Conservation (phyloP, 2,797 vertebrate genomes). For the Pipistrellus pygmaeus region DNA sequence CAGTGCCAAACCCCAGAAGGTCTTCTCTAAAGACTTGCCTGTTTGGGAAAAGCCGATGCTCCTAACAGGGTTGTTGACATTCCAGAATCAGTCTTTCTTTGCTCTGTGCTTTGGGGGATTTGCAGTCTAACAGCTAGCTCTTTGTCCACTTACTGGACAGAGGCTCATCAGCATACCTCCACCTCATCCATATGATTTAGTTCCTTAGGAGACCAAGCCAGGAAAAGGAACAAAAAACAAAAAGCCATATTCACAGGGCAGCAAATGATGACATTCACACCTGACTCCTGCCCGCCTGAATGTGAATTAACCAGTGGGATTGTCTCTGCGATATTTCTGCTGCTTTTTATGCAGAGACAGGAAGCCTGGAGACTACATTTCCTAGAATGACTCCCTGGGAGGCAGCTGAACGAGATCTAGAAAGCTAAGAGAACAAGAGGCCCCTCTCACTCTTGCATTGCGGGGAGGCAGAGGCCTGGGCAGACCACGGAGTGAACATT, state of each 20-base stretch:
- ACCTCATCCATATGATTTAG: neutral
- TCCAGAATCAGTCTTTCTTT: neutral
- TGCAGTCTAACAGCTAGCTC: neutral
- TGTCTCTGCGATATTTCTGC: neutral
- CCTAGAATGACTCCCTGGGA: neutral
- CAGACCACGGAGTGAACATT: too few species aligned
- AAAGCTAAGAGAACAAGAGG: neutral
- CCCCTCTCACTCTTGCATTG: neutral
- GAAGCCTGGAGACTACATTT: neutral
- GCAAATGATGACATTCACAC: neutral
- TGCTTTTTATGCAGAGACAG: neutral
- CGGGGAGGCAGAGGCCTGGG: accelerated
- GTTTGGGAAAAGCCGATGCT: neutral
- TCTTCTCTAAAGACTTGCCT: neutral
- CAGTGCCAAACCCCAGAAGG: neutral
- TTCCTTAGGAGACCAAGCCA: neutral
- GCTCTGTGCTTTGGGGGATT: neutral
- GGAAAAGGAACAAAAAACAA: neutral
- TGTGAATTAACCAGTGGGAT: neutral
- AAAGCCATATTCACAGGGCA: neutral
- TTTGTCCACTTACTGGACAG: neutral
- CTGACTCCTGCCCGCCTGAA: neutral
- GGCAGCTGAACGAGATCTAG: neutral
- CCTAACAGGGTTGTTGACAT: neutral
- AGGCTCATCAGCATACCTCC: neutral